Percentiles rank a stretch among this genome's conserved stretches.
Conservation (phyloP, 2,113 vertebrate genomes). For the Pithys albifrons region DNA sequence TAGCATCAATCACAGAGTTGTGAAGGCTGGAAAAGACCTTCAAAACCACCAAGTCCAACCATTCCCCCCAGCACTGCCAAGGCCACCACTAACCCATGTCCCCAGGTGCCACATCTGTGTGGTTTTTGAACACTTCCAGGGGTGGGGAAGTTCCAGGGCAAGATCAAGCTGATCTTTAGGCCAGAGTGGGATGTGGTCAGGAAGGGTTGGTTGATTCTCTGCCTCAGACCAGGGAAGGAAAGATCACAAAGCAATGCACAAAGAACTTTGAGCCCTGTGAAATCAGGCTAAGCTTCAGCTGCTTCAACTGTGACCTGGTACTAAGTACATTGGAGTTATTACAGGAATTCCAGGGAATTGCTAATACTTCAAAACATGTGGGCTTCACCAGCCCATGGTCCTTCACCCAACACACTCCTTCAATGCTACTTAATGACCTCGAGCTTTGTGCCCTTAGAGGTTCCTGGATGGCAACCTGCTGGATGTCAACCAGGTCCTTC, state of each 20-base stretch:
- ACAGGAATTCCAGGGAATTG: neutral
- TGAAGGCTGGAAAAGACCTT: neutral
- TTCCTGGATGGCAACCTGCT: too few species aligned
- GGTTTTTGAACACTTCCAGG: neutral
- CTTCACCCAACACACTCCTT: neutral
- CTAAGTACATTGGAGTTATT: neutral
- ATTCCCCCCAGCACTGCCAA: neutral
- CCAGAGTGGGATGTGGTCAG: neutral
- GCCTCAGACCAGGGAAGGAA: neutral
- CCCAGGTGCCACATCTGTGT: neutral
- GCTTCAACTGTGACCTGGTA: neutral
- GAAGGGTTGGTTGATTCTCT: neutral
- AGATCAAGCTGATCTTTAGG: neutral
- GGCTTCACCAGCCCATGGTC: neutral
- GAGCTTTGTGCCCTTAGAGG: too few species aligned
- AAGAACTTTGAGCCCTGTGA: neutral
- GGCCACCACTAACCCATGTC: neutral
- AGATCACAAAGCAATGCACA: neutral
- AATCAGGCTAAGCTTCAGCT: neutral
- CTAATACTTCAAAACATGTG: neutral
- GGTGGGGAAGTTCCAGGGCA: neutral
- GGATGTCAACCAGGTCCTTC: too few species aligned
- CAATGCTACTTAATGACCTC: neutral
- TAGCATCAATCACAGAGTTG: neutral
- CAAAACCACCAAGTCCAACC: fast-evolving